These are phyloP conservation scores for Anodontia alba DNA, from an alignment of 2,888 invertebrate genomes.

Conservation along the genomic window DNA sequence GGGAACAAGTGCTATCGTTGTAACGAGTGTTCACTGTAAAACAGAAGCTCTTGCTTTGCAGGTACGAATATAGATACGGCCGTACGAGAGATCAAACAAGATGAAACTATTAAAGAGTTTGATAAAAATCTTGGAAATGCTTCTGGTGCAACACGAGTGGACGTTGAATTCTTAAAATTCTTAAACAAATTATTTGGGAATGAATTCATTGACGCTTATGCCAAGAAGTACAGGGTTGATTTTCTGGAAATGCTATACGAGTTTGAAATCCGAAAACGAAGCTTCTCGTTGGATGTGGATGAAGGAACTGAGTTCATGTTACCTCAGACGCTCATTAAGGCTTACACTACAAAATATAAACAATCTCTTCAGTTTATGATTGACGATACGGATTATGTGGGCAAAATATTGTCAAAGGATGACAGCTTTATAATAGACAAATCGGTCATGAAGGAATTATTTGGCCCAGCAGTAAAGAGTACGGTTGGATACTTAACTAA, in stretches of 20 bases:
- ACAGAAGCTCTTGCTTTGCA: too few species aligned
- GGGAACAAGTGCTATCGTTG: too few species aligned
- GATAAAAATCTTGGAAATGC: slow-evolving; percentile 57
- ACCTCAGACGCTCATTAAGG: slow-evolving; percentile 48
- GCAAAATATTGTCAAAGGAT: slow-evolving; percentile 48
- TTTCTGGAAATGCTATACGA: slow-evolving; percentile 65
- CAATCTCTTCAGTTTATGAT: slow-evolving; percentile 57
- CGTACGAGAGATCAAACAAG: slow-evolving; percentile 58
- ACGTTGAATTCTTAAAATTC: slow-evolving; percentile 64
- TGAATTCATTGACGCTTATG: slow-evolving; percentile 65
- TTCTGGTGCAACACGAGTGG: slow-evolving; percentile 63
- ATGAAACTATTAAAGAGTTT: slow-evolving; percentile 55
- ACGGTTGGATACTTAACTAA: slow-evolving; percentile 58
- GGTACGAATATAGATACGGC: slow-evolving; percentile 59
- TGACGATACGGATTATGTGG: slow-evolving; percentile 59
- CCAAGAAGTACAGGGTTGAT: slow-evolving; percentile 59
- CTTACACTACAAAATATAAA: slow-evolving; percentile 49
- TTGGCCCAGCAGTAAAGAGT: slow-evolving; percentile 61
- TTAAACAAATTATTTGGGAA: slow-evolving; percentile 54
- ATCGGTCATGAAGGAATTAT: slow-evolving; percentile 60
- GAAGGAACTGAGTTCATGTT: slow-evolving; percentile 36
- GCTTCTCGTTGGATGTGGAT: slow-evolving; percentile 52
- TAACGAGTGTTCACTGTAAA: too few species aligned
- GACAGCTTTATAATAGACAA: slow-evolving; percentile 52
- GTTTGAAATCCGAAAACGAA: slow-evolving; percentile 66